Percentiles rank a stretch among this genome's conserved stretches.
Conservation (phyloP, 1,140 invertebrate genomes). For the Halyomorpha halys region DNA sequence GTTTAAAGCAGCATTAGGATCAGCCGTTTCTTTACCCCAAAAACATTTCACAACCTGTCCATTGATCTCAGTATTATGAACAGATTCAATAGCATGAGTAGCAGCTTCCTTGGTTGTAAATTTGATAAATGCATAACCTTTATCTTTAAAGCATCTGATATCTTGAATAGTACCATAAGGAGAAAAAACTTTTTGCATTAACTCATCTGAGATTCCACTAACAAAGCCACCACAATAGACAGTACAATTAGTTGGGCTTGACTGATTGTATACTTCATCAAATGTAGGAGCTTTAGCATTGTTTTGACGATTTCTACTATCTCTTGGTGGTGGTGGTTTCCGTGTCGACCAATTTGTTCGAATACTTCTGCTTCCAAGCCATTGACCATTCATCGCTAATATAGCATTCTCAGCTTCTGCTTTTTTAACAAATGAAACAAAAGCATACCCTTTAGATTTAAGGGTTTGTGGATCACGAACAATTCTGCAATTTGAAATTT, state of each 20-base stretch:
- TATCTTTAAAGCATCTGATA: slow-evolving; percentile 96
- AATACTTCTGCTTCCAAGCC: slow-evolving; percentile 94
- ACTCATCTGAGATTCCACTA: slow-evolving; percentile 85
- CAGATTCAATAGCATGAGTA: slow-evolving; percentile 90
- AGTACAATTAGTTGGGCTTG: slow-evolving; percentile 95
- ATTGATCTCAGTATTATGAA: slow-evolving; percentile 93
- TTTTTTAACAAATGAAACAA: slow-evolving; percentile 98
- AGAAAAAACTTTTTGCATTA: slow-evolving; percentile 91
- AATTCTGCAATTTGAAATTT: slow-evolving; percentile 98
- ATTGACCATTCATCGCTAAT: slow-evolving; percentile 96
- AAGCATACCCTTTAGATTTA: slow-evolving; percentile 99
- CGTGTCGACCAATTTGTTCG: slow-evolving; percentile 99
- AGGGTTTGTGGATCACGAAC: slow-evolving; percentile 95
- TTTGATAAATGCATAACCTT: slow-evolving; percentile 98
- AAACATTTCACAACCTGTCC: slow-evolving; percentile 96
- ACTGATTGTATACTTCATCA: slow-evolving; percentile 87
- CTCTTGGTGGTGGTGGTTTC: slow-evolving; percentile 70
- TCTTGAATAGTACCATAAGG: slow-evolving; percentile 93
- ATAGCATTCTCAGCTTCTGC: slow-evolving; percentile 97
- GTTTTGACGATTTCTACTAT: slow-evolving; percentile 37
- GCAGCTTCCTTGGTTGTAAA: slow-evolving; percentile 96
- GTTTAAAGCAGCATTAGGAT: slow-evolving; percentile 11
- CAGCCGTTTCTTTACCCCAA: slow-evolving; percentile 86
- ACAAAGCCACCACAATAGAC: slow-evolving; percentile 97
- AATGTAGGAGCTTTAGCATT: slow-evolving; percentile 49